Evolutionary conservation across 2,888 invertebrate genomes (phyloP).

Genomic region (Eupithecia inturbata): DNA sequence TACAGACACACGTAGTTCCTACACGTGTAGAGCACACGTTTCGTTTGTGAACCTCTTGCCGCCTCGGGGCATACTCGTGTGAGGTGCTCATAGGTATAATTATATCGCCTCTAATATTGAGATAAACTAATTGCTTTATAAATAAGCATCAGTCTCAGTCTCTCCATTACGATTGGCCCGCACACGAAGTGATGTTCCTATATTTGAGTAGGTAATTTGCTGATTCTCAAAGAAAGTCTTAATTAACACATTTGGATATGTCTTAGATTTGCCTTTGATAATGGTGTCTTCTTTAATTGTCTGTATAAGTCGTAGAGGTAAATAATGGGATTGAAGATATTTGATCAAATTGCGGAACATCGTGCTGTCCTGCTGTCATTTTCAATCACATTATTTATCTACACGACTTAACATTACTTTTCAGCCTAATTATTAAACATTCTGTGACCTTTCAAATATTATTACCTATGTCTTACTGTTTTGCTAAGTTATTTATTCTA

Average conservation of each 20-base stretch:
- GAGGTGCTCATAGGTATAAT: slow-evolving; percentile 54
- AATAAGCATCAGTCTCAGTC: slow-evolving; percentile 62
- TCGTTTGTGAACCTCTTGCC: slow-evolving; percentile 13
- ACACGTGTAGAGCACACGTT: not conserved
- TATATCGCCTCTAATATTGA: slow-evolving; percentile 63
- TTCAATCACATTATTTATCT: not conserved
- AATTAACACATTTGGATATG: not conserved
- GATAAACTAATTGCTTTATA: slow-evolving; percentile 75
- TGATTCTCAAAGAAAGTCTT: not conserved
- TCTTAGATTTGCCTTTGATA: not conserved
- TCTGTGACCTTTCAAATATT: not conserved
- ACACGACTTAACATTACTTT: not conserved
- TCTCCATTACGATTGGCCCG: slow-evolving; percentile 63
- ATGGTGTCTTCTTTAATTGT: not conserved
- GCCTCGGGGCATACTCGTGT: slow-evolving; percentile 43
- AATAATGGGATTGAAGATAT: not conserved
- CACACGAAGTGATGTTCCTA: slow-evolving; percentile 48
- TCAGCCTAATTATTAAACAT: not conserved
- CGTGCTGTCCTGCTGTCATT: not conserved
- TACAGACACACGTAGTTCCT: not conserved
- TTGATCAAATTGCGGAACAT: too few relatives aligned
- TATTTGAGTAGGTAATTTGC: not conserved
- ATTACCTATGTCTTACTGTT: not conserved
- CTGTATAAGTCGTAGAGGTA: not conserved
- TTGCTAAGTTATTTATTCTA: not conserved